phyloP scores from a whole-genome alignment of 2,113 vertebrate genomes.

The Barnardius zonarius region DNA sequence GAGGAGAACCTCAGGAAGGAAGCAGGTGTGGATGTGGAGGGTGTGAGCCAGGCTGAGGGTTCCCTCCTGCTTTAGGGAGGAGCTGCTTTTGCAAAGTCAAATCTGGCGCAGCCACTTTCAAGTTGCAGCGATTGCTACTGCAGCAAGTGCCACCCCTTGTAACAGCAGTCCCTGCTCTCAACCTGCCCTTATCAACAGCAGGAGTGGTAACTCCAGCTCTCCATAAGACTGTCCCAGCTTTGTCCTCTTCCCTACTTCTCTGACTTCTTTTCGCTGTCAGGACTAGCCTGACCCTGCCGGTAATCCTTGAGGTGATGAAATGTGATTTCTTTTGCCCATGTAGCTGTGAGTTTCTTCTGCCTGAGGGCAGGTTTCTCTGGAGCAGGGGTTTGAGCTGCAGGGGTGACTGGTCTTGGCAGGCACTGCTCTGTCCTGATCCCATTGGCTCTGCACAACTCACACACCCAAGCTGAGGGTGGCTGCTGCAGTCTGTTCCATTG shows the following conservation, averaged over 20 bases:
- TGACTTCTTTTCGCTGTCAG: not conserved
- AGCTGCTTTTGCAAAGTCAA: not conserved
- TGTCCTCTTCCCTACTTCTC: not conserved
- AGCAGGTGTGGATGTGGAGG: constrained; percentile 9
- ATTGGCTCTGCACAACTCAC: not conserved
- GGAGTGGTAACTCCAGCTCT: not conserved
- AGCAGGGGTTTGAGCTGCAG: not conserved
- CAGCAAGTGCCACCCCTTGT: not conserved
- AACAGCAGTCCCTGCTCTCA: not conserved
- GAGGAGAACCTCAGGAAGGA: constrained; percentile 70
- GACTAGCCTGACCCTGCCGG: not conserved
- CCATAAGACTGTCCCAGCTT: not conserved
- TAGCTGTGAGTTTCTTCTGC: not conserved
- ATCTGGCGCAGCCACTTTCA: not conserved
- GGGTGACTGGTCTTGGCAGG: not conserved
- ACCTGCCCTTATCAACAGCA: not conserved
- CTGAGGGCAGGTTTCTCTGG: not conserved
- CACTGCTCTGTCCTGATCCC: not conserved
- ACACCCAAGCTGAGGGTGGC: not conserved
- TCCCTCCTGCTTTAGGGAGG: not conserved
- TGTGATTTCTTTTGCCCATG: not conserved
- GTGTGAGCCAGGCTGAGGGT: not conserved
- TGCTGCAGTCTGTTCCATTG: not conserved
- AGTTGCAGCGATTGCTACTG: not conserved
- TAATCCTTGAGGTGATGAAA: not conserved